phyloP scores from a whole-genome alignment of 2,113 vertebrate species.

The Danionella cerebrum region DNA sequence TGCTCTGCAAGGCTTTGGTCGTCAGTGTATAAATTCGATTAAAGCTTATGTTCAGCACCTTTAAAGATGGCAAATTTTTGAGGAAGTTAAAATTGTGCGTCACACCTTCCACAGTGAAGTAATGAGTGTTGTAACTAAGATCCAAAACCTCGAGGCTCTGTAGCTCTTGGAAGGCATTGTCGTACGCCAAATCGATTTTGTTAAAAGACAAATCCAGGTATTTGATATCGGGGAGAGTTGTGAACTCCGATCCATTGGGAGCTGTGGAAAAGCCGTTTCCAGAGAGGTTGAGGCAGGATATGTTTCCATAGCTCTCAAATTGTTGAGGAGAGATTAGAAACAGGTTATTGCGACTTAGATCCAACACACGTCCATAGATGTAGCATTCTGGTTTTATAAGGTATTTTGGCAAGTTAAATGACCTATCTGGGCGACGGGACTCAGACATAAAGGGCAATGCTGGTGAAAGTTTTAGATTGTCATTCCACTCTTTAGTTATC shows the following conservation, averaged over 20 bases:
- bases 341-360: constrained; percentile 67
- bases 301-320: constrained; percentile 57
- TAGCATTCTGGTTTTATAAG: constrained; percentile 59
- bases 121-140: constrained; percentile 67
- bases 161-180: constrained; percentile 54
- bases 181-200: constrained; percentile 58
- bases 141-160: constrained; percentile 60
- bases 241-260: constrained; percentile 61
- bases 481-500: rapidly evolving
- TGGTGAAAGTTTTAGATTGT: neutral
- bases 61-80: constrained; percentile 54
- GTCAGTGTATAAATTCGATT: constrained; percentile 69
- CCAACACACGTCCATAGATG: constrained; percentile 62
- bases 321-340: constrained; percentile 68
- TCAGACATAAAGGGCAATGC: neutral
- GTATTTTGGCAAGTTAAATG: neutral
- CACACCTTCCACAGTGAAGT: constrained; percentile 65
- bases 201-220: constrained; percentile 64
- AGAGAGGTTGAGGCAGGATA: constrained; percentile 73
- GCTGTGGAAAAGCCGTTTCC: constrained; percentile 60
- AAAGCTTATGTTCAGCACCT: constrained; percentile 59
- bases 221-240: constrained; percentile 50
- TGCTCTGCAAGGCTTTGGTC: constrained; percentile 55
- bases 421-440: neutral
- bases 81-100: constrained; percentile 64